phyloP scores from a whole-genome alignment of 2,888 invertebrate genomes.

The Trisateles emortualis region DNA sequence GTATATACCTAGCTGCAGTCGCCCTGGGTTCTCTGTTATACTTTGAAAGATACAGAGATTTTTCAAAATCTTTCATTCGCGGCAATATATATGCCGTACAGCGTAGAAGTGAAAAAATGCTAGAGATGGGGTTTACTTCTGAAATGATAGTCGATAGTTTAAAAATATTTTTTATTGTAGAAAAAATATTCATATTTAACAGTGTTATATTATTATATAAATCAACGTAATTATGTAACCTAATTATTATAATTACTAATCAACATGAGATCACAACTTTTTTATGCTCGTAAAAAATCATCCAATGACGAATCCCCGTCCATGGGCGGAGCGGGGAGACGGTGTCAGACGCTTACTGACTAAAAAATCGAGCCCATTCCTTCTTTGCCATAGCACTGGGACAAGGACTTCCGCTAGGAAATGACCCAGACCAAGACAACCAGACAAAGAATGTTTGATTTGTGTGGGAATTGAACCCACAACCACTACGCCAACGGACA shows the following conservation, averaged over 20 bases:
- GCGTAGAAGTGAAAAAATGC: constrained; percentile 3
- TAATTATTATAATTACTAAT: neutral
- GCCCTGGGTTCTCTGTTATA: neutral
- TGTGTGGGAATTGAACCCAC: too few species aligned
- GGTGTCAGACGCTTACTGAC: too few species aligned
- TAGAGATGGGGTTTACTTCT: neutral
- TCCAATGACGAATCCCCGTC: too few species aligned
- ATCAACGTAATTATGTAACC: neutral
- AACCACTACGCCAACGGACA: too few species aligned
- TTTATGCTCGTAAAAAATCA: too few species aligned
- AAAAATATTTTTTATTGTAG: too few species aligned
- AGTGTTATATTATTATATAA: neutral
- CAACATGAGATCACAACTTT: neutral
- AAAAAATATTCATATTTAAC: neutral
- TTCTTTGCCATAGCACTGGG: too few species aligned
- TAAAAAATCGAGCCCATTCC: too few species aligned
- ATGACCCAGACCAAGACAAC: too few species aligned
- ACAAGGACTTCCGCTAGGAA: too few species aligned
- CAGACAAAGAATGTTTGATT: too few species aligned
- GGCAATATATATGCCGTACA: constrained; percentile 11
- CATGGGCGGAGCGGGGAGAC: too few species aligned
- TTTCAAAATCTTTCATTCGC: constrained; percentile 8
- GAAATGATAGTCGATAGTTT: constrained; percentile 4
- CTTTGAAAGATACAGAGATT: constrained; percentile 6
- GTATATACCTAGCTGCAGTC: constrained; percentile 5